phyloP scores from a whole-genome alignment of 1,140 invertebrate species.

The Drosophila eugracilis region DNA sequence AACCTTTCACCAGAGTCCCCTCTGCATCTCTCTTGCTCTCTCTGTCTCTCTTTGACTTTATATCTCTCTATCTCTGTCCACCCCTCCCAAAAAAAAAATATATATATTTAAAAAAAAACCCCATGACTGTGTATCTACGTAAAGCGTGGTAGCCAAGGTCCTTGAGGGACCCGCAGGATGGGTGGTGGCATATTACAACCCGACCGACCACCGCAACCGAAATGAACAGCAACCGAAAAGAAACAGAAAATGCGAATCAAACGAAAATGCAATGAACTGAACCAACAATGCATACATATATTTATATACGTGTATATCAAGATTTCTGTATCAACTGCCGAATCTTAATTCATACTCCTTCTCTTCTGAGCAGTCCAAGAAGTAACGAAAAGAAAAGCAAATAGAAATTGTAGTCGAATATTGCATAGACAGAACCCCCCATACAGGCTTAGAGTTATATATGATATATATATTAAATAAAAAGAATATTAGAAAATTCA shows the following conservation, averaged over 20 bases:
- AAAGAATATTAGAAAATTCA: constrained; percentile 46
- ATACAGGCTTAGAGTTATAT: constrained; percentile 5
- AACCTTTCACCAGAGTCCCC: constrained; percentile 45
- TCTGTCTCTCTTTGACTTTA: constrained; percentile 22
- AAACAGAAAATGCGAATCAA: constrained; percentile 53
- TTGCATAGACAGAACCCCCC: constrained; percentile 33
- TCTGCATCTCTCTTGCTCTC: constrained; percentile 32
- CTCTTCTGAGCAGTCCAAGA: constrained; percentile 81
- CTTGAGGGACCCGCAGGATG: constrained; percentile 53
- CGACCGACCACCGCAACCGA: constrained; percentile 43
- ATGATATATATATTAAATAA: constrained; percentile 29
- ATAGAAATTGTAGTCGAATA: constrained; percentile 33
- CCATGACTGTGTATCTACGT: constrained; percentile 39
- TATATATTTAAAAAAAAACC: constrained; percentile 4
- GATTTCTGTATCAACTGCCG: constrained; percentile 85
- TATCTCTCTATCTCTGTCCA: constrained; percentile 21
- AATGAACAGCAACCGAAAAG: constrained; percentile 65
- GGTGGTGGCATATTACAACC: constrained; percentile 46
- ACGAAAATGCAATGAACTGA: constrained; percentile 50
- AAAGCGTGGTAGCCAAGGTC: constrained; percentile 49
- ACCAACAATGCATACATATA: constrained; percentile 35
- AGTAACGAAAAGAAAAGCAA: constrained; percentile 50
- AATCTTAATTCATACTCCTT: constrained; percentile 85
- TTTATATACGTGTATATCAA: constrained; percentile 52
- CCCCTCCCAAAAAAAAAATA: constrained; percentile 12